Base-by-base conservation (phyloP, 1,140 invertebrate species). In the Subanguina moxae region DNA sequence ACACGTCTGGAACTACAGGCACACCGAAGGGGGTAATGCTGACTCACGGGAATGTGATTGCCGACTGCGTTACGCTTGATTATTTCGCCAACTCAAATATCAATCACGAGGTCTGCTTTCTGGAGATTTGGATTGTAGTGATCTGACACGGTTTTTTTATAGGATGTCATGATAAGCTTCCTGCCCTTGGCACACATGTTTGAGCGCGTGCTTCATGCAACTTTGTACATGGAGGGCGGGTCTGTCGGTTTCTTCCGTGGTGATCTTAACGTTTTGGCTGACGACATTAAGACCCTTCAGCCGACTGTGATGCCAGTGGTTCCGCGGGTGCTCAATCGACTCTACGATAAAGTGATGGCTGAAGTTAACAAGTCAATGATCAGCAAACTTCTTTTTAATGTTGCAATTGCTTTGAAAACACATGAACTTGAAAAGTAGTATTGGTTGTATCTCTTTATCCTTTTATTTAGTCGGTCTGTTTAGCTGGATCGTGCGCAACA, bases 21-120 rank as follows among this genome's bases (percentile, higher is more conserved):
- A 90, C 90, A 83, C 94, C 94, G 0, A 97, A 97, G 85, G 94
- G 94, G 58, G 94, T 96, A 0, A 93, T 96, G 91, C 83, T 97
- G 67, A 93, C 90, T 5, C 94, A 97, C 82, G 89, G 90, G 79
- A 95, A 94, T 82, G 89, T 96, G 8, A 88, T 95, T 64, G 89
- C 91, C 3, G 89, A 90, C 9, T 87, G 93, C 64, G 90, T 90
- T 82, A 89, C 91, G 15, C 28, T 78, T 9, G 76, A 71, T 32
- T 77, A 70, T 45, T 77, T 77, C 65, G 76, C 70, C 48, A 21
- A 76, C 46, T 23, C 63, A n/a, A 64, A 75, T 91, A 93, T 1
- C 87, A 87, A 80, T 87, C 17, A 61, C 13, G 28, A 61, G 13
- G 58, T 61, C n/a, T n/a, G n/a, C n/a, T n/a, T n/a, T n/a, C n/a